Conservation (phyloP, 2,888 invertebrate genomes). For the Clunio marinus region DNA sequence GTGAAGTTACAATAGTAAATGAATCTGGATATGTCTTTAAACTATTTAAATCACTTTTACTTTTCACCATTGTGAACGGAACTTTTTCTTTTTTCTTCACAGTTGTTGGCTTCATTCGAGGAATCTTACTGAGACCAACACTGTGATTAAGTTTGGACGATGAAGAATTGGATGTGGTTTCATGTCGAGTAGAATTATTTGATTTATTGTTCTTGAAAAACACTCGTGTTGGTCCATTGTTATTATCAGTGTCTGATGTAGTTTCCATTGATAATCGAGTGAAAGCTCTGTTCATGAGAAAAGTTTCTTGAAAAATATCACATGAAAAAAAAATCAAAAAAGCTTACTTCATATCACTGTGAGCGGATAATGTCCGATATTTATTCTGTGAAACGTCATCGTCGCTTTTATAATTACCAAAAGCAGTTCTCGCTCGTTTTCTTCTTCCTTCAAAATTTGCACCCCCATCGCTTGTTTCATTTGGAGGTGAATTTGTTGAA, state of each 20-base stretch:
- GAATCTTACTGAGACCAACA: background rate
- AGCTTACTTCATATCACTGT: constrained; percentile 11
- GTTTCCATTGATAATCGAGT: constrained; percentile 29
- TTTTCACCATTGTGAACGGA: constrained; percentile 22
- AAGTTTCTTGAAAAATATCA: constrained; percentile 6
- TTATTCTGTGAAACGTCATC: constrained; percentile 1
- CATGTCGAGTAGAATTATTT: background rate
- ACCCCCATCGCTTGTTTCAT: background rate
- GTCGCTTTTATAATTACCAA: constrained; percentile 2
- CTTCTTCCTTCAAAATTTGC: background rate
- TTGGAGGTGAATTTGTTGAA: background rate
- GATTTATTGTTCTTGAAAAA: background rate
- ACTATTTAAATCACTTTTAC: constrained; percentile 19
- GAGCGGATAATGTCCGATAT: constrained; percentile 17
- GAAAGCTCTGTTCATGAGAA: too few relatives aligned
- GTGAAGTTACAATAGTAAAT: constrained; percentile 22
- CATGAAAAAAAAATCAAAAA: background rate
- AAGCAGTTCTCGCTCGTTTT: constrained; percentile 14
- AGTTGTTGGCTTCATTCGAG: background rate
- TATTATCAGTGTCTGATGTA: constrained; percentile 11
- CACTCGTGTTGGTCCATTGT: constrained; percentile 1
- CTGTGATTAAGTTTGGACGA: constrained; percentile 29
- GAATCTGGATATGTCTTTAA: constrained; percentile 30
- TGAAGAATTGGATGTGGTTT: constrained; percentile 16
- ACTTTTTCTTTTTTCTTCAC: background rate